A percentile compares a stretch with the other conserved stretches of the same genome.
phyloP scores from a whole-genome alignment of 2,888 invertebrate species.

The Apodemia duryi region DNA sequence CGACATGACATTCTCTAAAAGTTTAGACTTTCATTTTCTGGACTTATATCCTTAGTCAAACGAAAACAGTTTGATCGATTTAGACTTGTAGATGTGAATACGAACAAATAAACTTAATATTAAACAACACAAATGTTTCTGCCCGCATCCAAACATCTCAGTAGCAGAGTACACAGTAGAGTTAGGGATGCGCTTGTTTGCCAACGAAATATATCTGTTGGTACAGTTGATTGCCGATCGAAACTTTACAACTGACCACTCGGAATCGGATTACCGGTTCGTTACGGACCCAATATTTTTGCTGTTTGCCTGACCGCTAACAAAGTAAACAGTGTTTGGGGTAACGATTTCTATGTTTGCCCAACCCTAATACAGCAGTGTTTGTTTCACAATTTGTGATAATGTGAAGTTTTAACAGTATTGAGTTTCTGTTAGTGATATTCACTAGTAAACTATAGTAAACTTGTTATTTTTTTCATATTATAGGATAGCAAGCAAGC shows the following conservation, averaged over 20 bases:
- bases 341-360: constrained; percentile 41
- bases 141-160: constrained; percentile 14
- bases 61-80: too few relatives aligned
- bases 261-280: constrained; percentile 70
- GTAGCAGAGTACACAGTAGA: constrained; percentile 18
- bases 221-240: constrained; percentile 70
- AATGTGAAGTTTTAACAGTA: constrained; percentile 35
- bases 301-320: constrained; percentile 63
- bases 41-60: too few relatives aligned
- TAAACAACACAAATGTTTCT: constrained; percentile 7
- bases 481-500: too few relatives aligned
- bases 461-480: too few relatives aligned
- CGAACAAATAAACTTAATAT: neutral
- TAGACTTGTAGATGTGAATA: neutral
- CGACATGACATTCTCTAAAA: too few relatives aligned
- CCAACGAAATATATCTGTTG: constrained; percentile 68
- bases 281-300: constrained; percentile 62
- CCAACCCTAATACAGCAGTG: constrained; percentile 41
- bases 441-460: neutral
- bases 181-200: constrained; percentile 42
- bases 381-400: constrained; percentile 33
- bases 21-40: too few relatives aligned
- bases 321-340: constrained; percentile 50
- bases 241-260: constrained; percentile 70
- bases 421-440: neutral